phyloP scores from a whole-genome alignment of 2,797 vertebrate species.

The Gephyroberyx darwinii region DNA sequence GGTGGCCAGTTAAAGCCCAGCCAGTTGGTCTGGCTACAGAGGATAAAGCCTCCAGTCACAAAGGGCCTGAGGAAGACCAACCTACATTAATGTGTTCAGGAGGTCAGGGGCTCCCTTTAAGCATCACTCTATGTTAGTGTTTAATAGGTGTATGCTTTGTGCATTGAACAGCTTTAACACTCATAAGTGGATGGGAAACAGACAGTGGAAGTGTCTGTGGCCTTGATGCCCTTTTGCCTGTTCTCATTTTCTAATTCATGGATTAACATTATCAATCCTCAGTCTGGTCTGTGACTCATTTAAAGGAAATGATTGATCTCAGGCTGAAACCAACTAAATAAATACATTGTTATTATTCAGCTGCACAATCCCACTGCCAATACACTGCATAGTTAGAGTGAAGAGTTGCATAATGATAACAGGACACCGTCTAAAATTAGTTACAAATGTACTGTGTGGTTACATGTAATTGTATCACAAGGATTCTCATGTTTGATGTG shows the following conservation, averaged over 20 bases:
- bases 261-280: not conserved
- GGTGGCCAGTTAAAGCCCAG: conserved; percentile 48
- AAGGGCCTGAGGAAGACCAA: conserved; percentile 51
- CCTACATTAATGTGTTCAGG: conserved; percentile 29
- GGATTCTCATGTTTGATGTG: conserved; percentile 46
- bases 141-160: conserved; percentile 31
- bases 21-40: conserved; percentile 41
- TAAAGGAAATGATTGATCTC: conserved; percentile 41
- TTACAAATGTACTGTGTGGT: conserved; percentile 51
- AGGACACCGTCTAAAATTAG: conserved; percentile 50
- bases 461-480: conserved; percentile 58
- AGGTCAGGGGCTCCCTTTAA: conserved; percentile 19
- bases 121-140: not conserved
- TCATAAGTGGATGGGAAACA: not conserved
- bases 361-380: conserved; percentile 4
- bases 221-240: not conserved
- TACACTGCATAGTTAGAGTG: not conserved
- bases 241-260: not conserved
- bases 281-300: not conserved
- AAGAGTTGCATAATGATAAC: not conserved
- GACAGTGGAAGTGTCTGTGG: not conserved
- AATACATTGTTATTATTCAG: conserved; percentile 16
- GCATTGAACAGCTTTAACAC: conserved; percentile 15
- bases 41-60: conserved; percentile 44
- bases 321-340: conserved; percentile 39